Base-by-base conservation (phyloP, 2,797 vertebrate species). In the Paedocypris micromegethes region DNA sequence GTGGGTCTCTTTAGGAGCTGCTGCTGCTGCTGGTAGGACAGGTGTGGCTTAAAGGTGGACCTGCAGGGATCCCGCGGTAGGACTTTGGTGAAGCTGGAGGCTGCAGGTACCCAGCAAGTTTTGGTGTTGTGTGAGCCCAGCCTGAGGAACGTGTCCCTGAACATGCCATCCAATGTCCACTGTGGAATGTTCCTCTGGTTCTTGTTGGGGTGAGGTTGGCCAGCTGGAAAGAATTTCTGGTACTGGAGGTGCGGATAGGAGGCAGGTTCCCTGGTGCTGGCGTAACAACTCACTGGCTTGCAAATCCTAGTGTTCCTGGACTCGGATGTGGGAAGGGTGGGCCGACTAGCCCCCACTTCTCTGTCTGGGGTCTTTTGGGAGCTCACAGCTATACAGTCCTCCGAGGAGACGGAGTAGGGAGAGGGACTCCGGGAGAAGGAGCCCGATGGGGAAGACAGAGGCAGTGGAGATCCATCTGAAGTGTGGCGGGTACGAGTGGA, bases 41-140 rank as follows among this genome's bases (percentile, higher is more conserved):
- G 0, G 42, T 66, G 73, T 59, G 52, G 45, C 78, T 86, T 82
- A 64, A 70, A 77, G 62, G 58, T 49, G 4, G 84, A 78, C 9
- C 84, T 83, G 53, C 83, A 64, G 2, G 83, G 80, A 45, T 82
- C 86, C 9, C 63, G 68, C 0, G 89, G 87, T 7, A 84, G 50
- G 39, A 88, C 88, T 77, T 89, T 91, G 57, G 76, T 75, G 41
- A 90, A 89, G 76, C 83, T 79, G 2, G 91, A 84, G 41, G 81
- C 73, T 3, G 83, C 64, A 6, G 91, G 80, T 23, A 82, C 82
- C 90, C 90, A 93, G 70, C 84, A 87, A 52, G 83, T 75, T 67
- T 83, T 88, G 45, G 82, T 75, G 41, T 75, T 50, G 4, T 73
- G 56, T 3, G 58, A 51, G 38, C 63, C 72, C 38, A 64, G 48